Percentiles rank a stretch among this genome's conserved stretches.
Evolutionary conservation across 1,140 invertebrate genomes (phyloP).

Genomic region (Gryllus bimaculatus): DNA sequence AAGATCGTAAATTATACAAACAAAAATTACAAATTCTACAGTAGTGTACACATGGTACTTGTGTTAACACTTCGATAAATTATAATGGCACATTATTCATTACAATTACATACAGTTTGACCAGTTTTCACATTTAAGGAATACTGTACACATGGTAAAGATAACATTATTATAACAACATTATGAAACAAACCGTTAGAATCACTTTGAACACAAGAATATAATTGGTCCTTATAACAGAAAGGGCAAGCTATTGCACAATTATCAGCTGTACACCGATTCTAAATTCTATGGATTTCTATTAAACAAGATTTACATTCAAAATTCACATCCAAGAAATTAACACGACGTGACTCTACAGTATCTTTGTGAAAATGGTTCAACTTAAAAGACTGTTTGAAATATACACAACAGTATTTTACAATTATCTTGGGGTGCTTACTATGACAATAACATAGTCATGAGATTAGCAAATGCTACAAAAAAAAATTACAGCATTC

Average conservation of each 20-base stretch:
- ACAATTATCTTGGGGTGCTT: too few species aligned
- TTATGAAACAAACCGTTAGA: neutral
- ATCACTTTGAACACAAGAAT: neutral
- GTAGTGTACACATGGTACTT: neutral
- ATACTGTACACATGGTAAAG: neutral
- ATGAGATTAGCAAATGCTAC: too few species aligned
- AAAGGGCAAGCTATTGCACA: neutral
- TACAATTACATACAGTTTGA: neutral
- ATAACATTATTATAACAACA: neutral
- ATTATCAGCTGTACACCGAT: too few species aligned
- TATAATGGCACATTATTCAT: neutral
- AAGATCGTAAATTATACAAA: neutral
- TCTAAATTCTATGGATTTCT: too few species aligned
- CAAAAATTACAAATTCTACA: conserved; percentile 6
- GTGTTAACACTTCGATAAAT: neutral
- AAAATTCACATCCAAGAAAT: too few species aligned
- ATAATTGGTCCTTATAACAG: neutral
- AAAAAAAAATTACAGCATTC: too few species aligned
- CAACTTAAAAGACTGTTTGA: too few species aligned
- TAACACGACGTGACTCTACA: too few species aligned
- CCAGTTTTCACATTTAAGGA: neutral
- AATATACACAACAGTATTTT: too few species aligned
- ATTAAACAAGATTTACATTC: too few species aligned
- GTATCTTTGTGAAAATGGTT: too few species aligned
- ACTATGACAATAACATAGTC: too few species aligned